Evolutionary conservation across 2,888 invertebrate species (phyloP).

Genomic region (Eurytoma adleriae): DNA sequence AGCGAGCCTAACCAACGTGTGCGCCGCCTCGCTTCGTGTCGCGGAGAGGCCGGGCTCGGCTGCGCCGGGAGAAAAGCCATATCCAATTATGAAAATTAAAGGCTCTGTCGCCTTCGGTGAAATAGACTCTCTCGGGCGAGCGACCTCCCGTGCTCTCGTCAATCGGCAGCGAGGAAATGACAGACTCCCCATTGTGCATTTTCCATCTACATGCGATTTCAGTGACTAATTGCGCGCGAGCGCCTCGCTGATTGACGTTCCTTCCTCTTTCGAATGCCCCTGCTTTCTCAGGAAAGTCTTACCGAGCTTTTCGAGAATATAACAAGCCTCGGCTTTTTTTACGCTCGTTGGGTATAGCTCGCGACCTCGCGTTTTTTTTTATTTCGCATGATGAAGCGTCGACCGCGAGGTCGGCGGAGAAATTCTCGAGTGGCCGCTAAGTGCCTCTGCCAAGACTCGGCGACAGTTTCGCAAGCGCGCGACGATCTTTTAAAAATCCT

Average conservation of each 20-base stretch:
- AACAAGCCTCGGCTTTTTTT: neutral
- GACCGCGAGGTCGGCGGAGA: too few species aligned
- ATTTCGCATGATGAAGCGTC: too few species aligned
- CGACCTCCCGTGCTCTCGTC: slow-evolving; percentile 9
- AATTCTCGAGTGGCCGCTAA: too few species aligned
- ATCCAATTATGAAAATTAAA: slow-evolving; percentile 75
- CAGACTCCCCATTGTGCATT: slow-evolving; percentile 42
- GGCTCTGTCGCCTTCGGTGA: slow-evolving; percentile 72
- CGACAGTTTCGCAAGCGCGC: neutral
- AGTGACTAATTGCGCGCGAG: slow-evolving; percentile 40
- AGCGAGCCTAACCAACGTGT: neutral
- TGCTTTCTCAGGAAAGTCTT: too few species aligned
- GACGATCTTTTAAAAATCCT: too few species aligned
- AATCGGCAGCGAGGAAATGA: slow-evolving; percentile 46
- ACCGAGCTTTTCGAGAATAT: too few species aligned
- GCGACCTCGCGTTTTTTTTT: too few species aligned
- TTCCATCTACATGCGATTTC: slow-evolving; percentile 51
- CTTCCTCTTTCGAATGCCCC: neutral
- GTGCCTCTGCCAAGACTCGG: too few species aligned
- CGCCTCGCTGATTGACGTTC: slow-evolving; percentile 28
- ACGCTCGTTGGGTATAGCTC: too few species aligned
- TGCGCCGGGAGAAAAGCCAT: slow-evolving; percentile 59
- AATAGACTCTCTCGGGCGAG: slow-evolving; percentile 37
- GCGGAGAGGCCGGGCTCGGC: neutral
- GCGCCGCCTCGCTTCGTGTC: neutral